Base-by-base conservation (phyloP, 2,113 vertebrate genomes). In the Oryzias celebensis region DNA sequence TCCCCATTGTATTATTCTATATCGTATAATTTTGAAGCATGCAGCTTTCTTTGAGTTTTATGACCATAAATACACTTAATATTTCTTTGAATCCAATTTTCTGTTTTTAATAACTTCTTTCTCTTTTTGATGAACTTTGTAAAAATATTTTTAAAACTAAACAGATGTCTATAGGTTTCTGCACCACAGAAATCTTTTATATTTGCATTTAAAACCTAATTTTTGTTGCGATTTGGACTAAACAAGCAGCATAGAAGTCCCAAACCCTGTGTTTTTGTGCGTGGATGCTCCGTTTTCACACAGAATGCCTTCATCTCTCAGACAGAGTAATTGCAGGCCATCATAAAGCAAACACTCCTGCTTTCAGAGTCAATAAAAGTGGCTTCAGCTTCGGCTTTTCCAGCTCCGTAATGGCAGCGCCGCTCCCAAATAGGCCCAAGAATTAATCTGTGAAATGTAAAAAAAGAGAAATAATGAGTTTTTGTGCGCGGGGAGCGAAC, bases 381-480 rank as follows among this genome's bases (percentile, higher is more conserved):
- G 47, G 47, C 13, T 1, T 48, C 64, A 17, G 3, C 48, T 64
- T 42, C 24, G 45, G 51, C 51, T 42, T 3, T 44, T 41, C 22
- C 24, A 17, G 3, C 58, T 58, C 24, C 28, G 13, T 62, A 44
- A 71, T 22, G 28, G 65, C 58, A 62, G 55, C 51, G 14, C 2
- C 0, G 18, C 55, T 4, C 28, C 69, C 31, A 17, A 58, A 50
- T 59, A 58, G 58, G 63, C 74, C 17, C 48, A 24, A 65, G 66
- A 46, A 56, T 52, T 62, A 53, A 69, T 76, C 42, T 43, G 18
- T 52, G 52, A 57, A 52, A 55, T 54, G 22, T 49, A 47, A 31
- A 51, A 42, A 52, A 61, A 41, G 5, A 44, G 54, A 47, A 62
- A 55, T 72, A 70, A 73, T 58, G 68, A 78, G 59, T 65, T 66